Conservation (phyloP, 2,888 invertebrate genomes). For the Andrena minutula region DNA sequence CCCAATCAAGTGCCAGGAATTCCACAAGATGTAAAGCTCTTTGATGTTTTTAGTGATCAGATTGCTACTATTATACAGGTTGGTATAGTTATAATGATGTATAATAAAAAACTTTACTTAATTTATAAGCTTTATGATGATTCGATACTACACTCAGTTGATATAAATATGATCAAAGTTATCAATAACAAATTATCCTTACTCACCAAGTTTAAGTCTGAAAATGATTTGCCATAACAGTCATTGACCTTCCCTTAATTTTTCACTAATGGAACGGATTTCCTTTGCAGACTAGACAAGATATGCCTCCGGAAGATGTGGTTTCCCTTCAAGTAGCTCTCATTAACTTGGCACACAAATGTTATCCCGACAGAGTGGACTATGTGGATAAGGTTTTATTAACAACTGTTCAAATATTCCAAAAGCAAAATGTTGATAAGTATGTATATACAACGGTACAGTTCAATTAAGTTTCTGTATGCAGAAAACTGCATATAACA, state of each 20-base stretch:
- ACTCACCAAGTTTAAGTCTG: slow-evolving; percentile 84
- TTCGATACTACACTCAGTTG: slow-evolving; percentile 73
- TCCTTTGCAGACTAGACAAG: slow-evolving; percentile 91
- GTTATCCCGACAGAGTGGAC: slow-evolving; percentile 97
- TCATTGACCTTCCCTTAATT: neutral
- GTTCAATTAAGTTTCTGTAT: neutral
- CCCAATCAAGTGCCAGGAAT: slow-evolving; percentile 87
- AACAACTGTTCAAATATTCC: slow-evolving; percentile 96
- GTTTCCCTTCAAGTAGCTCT: slow-evolving; percentile 97
- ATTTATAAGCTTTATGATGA: slow-evolving; percentile 75
- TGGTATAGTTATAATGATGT: slow-evolving; percentile 12
- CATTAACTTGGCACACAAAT: slow-evolving; percentile 97
- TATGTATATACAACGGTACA: slow-evolving; percentile 81
- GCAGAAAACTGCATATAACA: neutral
- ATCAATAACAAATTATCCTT: slow-evolving; percentile 65
- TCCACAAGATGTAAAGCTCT: slow-evolving; percentile 95
- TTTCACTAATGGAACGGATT: neutral
- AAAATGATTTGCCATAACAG: slow-evolving; percentile 59
- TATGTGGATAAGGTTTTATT: slow-evolving; percentile 98
- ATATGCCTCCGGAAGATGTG: slow-evolving; percentile 98
- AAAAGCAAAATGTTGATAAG: slow-evolving; percentile 94
- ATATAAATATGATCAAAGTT: slow-evolving; percentile 74
- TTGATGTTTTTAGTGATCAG: slow-evolving; percentile 99
- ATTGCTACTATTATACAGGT: slow-evolving; percentile 97
- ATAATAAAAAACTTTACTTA: slow-evolving; percentile 9